Conservation (phyloP, 2,797 vertebrate genomes). For the Emydoidea blandingii region DNA sequence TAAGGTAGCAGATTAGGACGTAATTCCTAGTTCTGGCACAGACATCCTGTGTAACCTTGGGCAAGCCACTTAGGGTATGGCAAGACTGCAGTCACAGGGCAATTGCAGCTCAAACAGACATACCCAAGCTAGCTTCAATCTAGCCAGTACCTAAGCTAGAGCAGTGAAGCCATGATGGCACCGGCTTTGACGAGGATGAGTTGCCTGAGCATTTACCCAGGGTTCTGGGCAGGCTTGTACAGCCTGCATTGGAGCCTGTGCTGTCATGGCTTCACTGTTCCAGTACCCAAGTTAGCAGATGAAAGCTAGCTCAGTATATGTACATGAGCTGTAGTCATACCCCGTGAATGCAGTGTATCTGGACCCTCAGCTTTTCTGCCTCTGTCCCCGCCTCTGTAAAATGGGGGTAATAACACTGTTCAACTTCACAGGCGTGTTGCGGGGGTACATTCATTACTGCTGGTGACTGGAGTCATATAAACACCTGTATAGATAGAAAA, state of each 20-base stretch:
- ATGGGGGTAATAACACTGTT: conserved; percentile 5
- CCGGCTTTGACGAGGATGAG: not conserved
- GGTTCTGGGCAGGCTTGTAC: not conserved
- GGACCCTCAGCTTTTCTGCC: conserved; percentile 4
- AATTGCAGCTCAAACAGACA: not conserved
- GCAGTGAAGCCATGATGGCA: too few species aligned
- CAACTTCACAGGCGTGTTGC: not conserved
- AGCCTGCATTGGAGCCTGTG: not conserved
- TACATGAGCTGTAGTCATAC: not conserved
- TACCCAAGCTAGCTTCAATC: not conserved
- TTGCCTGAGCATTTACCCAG: not conserved
- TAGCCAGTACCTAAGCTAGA: not conserved
- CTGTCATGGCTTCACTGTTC: not conserved
- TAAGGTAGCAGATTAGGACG: not conserved
- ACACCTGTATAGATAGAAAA: not conserved
- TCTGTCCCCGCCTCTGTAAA: conserved; percentile 46
- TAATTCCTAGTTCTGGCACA: conserved; percentile 25
- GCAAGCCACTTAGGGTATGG: not conserved
- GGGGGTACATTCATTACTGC: conserved; percentile 31
- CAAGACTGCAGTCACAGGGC: not conserved
- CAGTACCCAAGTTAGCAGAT: not conserved
- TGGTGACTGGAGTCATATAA: not conserved
- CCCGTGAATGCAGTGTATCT: not conserved
- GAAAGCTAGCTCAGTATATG: not conserved
- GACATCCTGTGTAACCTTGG: conserved; percentile 43